Conservation (phyloP, 2,888 invertebrate genomes). For the Polymixis flavicincta region DNA sequence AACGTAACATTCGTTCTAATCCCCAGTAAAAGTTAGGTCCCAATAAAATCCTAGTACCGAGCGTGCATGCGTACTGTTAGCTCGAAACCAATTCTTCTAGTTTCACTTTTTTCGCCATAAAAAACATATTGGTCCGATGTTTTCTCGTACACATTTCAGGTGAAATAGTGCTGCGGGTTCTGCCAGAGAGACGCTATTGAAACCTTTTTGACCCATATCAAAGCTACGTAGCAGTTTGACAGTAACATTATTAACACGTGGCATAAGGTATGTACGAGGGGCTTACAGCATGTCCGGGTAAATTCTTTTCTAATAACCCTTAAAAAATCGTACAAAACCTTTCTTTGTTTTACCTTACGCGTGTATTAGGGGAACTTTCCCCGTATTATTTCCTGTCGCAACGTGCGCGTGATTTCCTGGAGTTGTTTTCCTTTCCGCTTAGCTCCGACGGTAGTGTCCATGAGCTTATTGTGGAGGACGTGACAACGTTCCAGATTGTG, state of each 20-base stretch:
- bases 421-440: constrained; percentile 64
- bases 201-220: constrained; percentile 85
- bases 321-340: constrained; percentile 76
- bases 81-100: constrained; percentile 68
- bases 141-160: constrained; percentile 73
- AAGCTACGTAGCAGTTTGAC: constrained; percentile 81
- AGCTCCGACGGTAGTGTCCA: constrained; percentile 54
- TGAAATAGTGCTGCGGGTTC: constrained; percentile 76
- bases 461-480: constrained; percentile 60
- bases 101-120: constrained; percentile 71
- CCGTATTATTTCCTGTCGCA: constrained; percentile 53
- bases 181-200: constrained; percentile 76
- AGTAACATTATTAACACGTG: constrained; percentile 86
- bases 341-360: constrained; percentile 68
- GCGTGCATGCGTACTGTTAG: constrained; percentile 65
- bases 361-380: constrained; percentile 52
- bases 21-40: constrained; percentile 52
- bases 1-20: constrained; percentile 57
- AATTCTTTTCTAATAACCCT: constrained; percentile 77
- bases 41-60: constrained; percentile 68
- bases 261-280: constrained; percentile 72
- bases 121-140: constrained; percentile 77
- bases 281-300: constrained; percentile 71
- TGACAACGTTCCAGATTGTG: constrained; percentile 66
- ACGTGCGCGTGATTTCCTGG: constrained; percentile 63